These are phyloP conservation scores for Protonibea diacanthus DNA, from an alignment of 2,797 vertebrate species.

Conservation along the genomic window DNA sequence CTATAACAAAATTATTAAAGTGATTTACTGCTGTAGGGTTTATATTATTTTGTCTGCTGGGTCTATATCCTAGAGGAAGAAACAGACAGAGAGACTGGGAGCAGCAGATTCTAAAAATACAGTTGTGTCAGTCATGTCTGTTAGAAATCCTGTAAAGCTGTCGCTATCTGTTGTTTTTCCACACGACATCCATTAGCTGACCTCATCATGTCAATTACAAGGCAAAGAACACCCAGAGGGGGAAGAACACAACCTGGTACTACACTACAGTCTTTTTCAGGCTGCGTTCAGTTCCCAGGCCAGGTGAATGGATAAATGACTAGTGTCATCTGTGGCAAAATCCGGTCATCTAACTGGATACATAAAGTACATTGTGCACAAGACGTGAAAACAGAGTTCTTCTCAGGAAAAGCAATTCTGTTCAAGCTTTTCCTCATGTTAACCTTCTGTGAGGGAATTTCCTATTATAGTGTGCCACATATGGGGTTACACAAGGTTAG, in stretches of 20 bases:
- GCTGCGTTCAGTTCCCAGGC: constrained; percentile 14
- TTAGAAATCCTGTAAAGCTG: constrained; percentile 34
- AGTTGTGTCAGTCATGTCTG: constrained; percentile 29
- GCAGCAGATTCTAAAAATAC: constrained; percentile 37
- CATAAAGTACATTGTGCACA: constrained; percentile 3
- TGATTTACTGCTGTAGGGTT: not conserved
- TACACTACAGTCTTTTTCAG: constrained; percentile 9
- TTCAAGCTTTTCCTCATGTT: constrained; percentile 46
- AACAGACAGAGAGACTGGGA: not conserved
- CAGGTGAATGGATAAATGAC: constrained; percentile 29
- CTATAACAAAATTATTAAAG: not conserved
- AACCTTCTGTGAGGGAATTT: too few relatives aligned
- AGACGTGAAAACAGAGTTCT: not conserved
- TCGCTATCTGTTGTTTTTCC: constrained; percentile 41
- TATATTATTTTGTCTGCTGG: constrained; percentile 2
- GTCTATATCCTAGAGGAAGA: not conserved
- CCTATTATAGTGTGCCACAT: too few relatives aligned
- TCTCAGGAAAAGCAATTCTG: constrained; percentile 22
- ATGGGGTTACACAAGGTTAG: too few relatives aligned
- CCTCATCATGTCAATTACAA: constrained; percentile 68
- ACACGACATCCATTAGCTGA: constrained; percentile 62
- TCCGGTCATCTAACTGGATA: constrained; percentile 6
- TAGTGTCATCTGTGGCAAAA: not conserved
- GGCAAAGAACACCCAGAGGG: constrained; percentile 42
- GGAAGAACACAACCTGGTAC: constrained; percentile 21